phyloP scores from a whole-genome alignment of 2,888 invertebrate genomes.

The Mactromeris polynyma region DNA sequence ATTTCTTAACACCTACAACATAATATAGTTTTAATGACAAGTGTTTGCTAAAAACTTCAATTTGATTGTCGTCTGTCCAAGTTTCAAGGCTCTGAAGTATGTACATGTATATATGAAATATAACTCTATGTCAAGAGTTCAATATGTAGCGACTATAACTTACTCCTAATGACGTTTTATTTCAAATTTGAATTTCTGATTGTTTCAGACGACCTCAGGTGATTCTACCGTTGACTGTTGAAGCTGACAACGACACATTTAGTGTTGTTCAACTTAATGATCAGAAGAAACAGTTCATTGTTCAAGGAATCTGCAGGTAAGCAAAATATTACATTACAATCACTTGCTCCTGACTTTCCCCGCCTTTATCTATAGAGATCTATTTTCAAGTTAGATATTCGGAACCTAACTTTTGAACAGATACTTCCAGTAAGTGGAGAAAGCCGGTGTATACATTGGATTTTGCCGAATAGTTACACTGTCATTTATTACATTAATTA shows the following conservation, averaged over 20 bases:
- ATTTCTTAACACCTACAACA: not conserved
- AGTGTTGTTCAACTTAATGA: conserved; percentile 65
- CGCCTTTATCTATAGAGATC: no score
- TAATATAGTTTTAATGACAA: not conserved
- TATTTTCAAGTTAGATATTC: no score
- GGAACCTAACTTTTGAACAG: no score
- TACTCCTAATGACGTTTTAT: not conserved
- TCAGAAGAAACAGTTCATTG: conserved; percentile 63
- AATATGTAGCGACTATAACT: not conserved
- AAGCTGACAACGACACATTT: conserved; percentile 64
- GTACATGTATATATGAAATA: not conserved
- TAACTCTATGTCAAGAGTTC: not conserved
- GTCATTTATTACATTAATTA: no score
- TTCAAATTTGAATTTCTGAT: not conserved
- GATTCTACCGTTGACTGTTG: conserved; percentile 65
- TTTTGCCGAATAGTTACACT: no score
- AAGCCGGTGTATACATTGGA: no score
- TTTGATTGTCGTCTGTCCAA: not conserved
- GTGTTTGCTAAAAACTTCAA: no score
- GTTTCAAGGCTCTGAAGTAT: not conserved
- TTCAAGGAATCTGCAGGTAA: conserved; percentile 68
- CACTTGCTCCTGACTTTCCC: no score
- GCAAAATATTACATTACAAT: no score
- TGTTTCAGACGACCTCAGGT: conserved; percentile 68
- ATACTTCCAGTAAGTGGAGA: no score